phyloP scores from a whole-genome alignment of 2,797 vertebrate species.

The Perodicticus potto region DNA sequence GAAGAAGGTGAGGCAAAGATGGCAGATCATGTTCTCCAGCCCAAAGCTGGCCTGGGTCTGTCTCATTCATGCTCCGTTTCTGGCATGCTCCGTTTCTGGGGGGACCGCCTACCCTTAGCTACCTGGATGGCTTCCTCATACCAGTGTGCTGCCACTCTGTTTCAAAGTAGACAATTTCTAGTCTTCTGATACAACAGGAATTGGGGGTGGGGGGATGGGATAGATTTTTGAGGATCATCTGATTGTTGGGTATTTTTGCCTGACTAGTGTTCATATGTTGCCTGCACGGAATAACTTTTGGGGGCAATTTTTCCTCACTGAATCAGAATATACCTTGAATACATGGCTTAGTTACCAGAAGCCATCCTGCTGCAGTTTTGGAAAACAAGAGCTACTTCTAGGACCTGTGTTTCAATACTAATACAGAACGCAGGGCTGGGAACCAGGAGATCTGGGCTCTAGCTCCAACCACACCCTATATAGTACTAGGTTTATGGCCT shows the following conservation, averaged over 20 bases:
- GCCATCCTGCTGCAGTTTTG: neutral
- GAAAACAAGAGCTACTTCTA: constrained; percentile 7
- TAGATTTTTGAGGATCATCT: neutral
- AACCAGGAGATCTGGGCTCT: neutral
- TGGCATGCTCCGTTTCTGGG: neutral
- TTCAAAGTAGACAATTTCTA: neutral
- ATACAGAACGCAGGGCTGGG: neutral
- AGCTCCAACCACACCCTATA: neutral
- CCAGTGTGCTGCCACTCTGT: neutral
- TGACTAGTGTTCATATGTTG: neutral
- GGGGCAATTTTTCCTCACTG: neutral
- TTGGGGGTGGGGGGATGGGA: no score
- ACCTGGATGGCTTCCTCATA: neutral
- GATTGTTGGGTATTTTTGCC: neutral
- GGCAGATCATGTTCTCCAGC: neutral
- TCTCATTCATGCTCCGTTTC: neutral
- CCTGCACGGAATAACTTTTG: neutral
- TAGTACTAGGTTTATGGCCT: neutral
- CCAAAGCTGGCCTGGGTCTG: neutral
- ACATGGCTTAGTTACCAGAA: neutral
- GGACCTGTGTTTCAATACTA: neutral
- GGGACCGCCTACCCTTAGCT: no score
- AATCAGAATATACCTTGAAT: neutral
- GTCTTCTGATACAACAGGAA: neutral
- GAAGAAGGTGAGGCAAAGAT: neutral